Evolutionary conservation across 1,140 invertebrate species (phyloP).

Genomic region (Euglossa dilemma): DNA sequence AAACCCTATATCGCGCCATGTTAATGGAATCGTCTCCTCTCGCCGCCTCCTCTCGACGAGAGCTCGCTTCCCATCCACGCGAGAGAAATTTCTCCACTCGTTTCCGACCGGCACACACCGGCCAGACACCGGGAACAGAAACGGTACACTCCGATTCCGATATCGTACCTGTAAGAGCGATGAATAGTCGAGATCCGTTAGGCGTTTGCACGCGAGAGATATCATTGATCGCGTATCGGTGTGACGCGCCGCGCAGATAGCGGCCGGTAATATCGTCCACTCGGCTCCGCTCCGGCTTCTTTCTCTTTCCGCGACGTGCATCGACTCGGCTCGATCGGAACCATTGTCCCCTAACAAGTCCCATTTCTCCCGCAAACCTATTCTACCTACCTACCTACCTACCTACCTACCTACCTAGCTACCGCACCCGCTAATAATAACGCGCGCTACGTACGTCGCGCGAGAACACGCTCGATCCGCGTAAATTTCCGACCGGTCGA

Average conservation of each 20-base stretch:
- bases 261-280: conserved; percentile 55
- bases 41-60: conserved; percentile 19
- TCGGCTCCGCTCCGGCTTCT: background rate
- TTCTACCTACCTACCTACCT: background rate
- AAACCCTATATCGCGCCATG: conserved; percentile 1
- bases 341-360: background rate
- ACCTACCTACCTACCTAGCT: background rate
- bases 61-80: conserved; percentile 19
- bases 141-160: conserved; percentile 43
- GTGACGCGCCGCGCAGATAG: conserved; percentile 63
- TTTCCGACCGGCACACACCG: conserved; percentile 35
- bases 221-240: conserved; percentile 72
- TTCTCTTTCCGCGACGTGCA: background rate
- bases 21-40: conserved; percentile 36
- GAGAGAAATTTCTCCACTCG: conserved; percentile 46
- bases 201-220: conserved; percentile 64
- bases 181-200: conserved; percentile 68
- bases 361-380: background rate
- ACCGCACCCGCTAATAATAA: too few relatives aligned
- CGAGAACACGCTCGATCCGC: too few relatives aligned
- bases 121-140: conserved; percentile 9
- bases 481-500: background rate
- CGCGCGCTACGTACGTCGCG: too few relatives aligned
- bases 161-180: conserved; percentile 58
- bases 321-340: background rate